A percentile compares a stretch with the other conserved stretches of the same genome.
phyloP scores from a whole-genome alignment of 2,113 vertebrate species.

The Microcebus tavaratra region DNA sequence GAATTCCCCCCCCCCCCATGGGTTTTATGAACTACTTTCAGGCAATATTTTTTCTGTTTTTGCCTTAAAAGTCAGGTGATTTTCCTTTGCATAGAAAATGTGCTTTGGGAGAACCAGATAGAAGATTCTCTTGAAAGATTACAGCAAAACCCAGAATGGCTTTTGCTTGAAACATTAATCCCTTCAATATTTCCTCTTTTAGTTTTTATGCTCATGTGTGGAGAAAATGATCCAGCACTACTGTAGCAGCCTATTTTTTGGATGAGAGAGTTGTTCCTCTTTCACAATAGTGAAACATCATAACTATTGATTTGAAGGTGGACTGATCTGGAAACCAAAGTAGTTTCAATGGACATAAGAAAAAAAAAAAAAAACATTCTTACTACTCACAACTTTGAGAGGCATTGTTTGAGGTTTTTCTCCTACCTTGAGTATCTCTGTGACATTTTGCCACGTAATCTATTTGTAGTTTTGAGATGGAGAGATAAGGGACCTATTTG shows the following conservation, averaged over 20 bases:
- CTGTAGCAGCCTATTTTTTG: constrained; percentile 8
- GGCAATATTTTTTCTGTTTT: constrained; percentile 7
- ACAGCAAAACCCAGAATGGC: neutral
- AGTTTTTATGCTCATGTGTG: constrained; percentile 19
- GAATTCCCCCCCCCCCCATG: neutral
- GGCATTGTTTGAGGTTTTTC: neutral
- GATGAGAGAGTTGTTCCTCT: constrained; percentile 47
- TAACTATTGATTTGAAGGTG: constrained; percentile 51
- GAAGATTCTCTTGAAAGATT: constrained; percentile 51
- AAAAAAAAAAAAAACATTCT: neutral
- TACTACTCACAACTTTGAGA: neutral
- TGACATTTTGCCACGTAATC: neutral
- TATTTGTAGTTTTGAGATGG: neutral
- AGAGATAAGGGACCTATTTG: neutral
- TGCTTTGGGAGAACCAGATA: constrained; percentile 16
- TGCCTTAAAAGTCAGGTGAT: constrained; percentile 48
- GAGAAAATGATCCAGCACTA: neutral
- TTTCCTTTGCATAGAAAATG: constrained; percentile 26
- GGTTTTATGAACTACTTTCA: neutral
- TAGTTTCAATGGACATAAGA: neutral
- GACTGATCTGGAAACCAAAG: constrained; percentile 30
- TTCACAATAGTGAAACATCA: constrained; percentile 51
- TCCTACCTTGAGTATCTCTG: neutral
- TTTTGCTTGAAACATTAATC: constrained; percentile 63
- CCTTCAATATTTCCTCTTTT: constrained; percentile 23